Percentiles rank a stretch among this genome's conserved stretches.
Conservation (phyloP, 1,140 invertebrate genomes). For the Zaprionus gabonicus region DNA sequence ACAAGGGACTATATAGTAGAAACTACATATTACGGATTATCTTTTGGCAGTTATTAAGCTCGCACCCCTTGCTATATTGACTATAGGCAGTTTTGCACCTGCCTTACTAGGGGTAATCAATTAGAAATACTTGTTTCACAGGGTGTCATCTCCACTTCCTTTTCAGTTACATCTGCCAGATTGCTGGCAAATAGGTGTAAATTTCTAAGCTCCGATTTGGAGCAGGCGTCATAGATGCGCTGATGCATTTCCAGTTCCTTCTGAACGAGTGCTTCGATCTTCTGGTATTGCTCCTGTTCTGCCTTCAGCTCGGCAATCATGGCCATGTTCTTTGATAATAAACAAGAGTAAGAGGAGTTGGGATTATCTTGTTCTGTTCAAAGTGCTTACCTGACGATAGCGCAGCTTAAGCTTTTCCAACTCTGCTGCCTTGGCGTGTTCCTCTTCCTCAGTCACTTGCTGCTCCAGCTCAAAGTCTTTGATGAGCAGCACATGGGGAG, state of each 20-base stretch:
- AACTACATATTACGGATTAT: background rate
- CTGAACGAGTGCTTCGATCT: constrained; percentile 40
- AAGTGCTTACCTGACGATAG: constrained; percentile 56
- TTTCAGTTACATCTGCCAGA: background rate
- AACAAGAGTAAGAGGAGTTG: background rate
- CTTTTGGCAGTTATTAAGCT: background rate
- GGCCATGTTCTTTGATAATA: constrained; percentile 54
- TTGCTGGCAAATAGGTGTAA: constrained; percentile 26
- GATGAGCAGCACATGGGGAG: constrained; percentile 60
- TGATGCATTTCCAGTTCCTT: constrained; percentile 60
- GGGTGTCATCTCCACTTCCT: background rate
- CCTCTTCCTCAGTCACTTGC: constrained; percentile 31
- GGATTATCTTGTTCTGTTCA: background rate
- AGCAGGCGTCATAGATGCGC: constrained; percentile 20
- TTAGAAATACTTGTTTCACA: background rate
- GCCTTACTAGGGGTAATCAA: background rate
- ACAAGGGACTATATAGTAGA: background rate
- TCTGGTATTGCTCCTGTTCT: constrained; percentile 52
- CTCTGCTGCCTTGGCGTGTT: constrained; percentile 40
- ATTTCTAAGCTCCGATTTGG: constrained; percentile 26
- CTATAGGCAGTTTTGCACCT: background rate
- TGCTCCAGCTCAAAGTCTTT: constrained; percentile 55
- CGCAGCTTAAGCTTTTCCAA: constrained; percentile 45
- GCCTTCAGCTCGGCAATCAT: constrained; percentile 61
- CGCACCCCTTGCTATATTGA: too few species aligned